phyloP scores from a whole-genome alignment of 1,140 invertebrate genomes.

The Brachionus manjavacas region DNA sequence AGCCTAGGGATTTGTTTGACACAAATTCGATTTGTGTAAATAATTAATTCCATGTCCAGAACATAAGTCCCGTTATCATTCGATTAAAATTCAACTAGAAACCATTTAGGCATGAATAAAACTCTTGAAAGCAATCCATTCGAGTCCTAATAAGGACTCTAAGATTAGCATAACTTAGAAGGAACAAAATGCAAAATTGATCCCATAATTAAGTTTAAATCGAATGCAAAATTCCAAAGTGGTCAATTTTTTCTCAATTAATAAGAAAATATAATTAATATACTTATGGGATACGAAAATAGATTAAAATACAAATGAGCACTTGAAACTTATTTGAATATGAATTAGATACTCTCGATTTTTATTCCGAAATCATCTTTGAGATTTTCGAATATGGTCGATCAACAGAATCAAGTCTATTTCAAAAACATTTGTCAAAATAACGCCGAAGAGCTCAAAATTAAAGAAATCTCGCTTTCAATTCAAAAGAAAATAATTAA shows the following conservation, averaged over 20 bases:
- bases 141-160: neutral
- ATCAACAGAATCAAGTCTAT: neutral
- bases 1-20: slow-evolving; percentile 38
- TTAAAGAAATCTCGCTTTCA: neutral
- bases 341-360: slow-evolving; percentile 34
- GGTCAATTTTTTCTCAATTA: slow-evolving; percentile 15
- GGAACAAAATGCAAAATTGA: slow-evolving; percentile 6
- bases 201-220: slow-evolving; percentile 36
- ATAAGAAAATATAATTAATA: slow-evolving; percentile 37
- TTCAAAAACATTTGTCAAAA: slow-evolving; percentile 26
- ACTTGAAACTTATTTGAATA: slow-evolving; percentile 41
- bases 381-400: slow-evolving; percentile 14
- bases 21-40: slow-evolving; percentile 31
- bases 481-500: neutral
- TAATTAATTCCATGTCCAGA: slow-evolving; percentile 5
- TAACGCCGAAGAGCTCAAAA: neutral
- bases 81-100: slow-evolving; percentile 4
- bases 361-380: neutral
- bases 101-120: slow-evolving; percentile 7
- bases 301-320: slow-evolving; percentile 27
- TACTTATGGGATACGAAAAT: slow-evolving; percentile 29
- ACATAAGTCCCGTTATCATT: slow-evolving; percentile 37
- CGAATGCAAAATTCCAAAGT: neutral
- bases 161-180: slow-evolving; percentile 9
- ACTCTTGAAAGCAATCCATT: neutral